These are phyloP conservation scores for Rachycentron canadum DNA, from an alignment of 2,797 vertebrate genomes.

Conservation along the genomic window DNA sequence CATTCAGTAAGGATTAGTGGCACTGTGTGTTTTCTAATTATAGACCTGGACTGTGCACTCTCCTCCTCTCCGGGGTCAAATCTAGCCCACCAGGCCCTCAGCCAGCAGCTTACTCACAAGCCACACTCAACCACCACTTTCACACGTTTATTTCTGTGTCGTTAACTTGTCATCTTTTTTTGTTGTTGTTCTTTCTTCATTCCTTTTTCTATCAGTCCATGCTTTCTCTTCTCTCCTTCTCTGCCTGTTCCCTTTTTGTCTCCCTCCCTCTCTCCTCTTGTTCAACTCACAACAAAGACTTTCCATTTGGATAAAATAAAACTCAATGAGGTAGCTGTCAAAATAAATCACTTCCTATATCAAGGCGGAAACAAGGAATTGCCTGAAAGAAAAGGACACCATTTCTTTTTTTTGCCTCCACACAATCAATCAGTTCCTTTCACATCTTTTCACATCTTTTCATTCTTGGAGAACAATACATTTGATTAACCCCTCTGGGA, in stretches of 20 bases:
- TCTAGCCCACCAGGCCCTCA: slow-evolving; percentile 64
- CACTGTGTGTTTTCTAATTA: slow-evolving; percentile 83
- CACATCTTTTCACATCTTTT: slow-evolving; percentile 68
- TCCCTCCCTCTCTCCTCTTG: neutral
- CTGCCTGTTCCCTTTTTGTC: neutral
- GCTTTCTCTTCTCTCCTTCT: neutral
- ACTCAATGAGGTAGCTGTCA: slow-evolving; percentile 79
- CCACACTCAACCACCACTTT: slow-evolving; percentile 38
- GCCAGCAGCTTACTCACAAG: slow-evolving; percentile 52
- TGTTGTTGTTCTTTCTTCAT: slow-evolving; percentile 24
- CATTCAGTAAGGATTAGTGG: slow-evolving; percentile 82
- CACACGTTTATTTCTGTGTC: slow-evolving; percentile 32
- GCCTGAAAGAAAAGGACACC: slow-evolving; percentile 55
- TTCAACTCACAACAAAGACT: slow-evolving; percentile 66
- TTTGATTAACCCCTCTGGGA: slow-evolving; percentile 78
- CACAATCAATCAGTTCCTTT: slow-evolving; percentile 74
- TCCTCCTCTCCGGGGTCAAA: slow-evolving; percentile 65
- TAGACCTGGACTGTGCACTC: slow-evolving; percentile 73
- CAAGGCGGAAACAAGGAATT: slow-evolving; percentile 63
- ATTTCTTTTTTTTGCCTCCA: slow-evolving; percentile 20
- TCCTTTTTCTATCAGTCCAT: neutral
- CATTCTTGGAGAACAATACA: slow-evolving; percentile 69
- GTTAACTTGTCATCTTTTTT: slow-evolving; percentile 42
- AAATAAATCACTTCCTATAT: slow-evolving; percentile 80
- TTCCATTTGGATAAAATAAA: slow-evolving; percentile 71